Percentiles rank a stretch among this genome's conserved stretches.
phyloP scores from a whole-genome alignment of 2,888 invertebrate genomes.

The Rotaria macrura region DNA sequence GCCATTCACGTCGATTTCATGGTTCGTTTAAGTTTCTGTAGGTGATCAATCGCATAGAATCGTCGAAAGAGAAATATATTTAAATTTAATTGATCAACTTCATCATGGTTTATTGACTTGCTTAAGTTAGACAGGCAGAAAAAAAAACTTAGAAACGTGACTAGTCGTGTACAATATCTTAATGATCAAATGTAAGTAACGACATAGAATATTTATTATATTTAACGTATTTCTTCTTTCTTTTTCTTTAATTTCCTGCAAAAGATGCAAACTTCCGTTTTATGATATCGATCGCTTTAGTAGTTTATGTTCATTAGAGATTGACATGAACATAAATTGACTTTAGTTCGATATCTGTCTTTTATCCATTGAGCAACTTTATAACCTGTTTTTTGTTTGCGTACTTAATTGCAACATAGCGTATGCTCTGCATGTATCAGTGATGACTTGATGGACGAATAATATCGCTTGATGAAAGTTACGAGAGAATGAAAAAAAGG shows the following conservation, averaged over 20 bases:
- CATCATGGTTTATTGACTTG: background rate
- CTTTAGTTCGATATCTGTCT: background rate
- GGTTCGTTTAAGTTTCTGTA: background rate
- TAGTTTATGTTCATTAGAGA: background rate
- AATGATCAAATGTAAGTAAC: background rate
- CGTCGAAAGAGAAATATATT: background rate
- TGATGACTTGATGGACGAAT: background rate
- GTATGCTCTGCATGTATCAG: background rate
- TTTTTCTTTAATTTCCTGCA: background rate
- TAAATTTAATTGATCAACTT: background rate
- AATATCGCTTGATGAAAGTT: background rate
- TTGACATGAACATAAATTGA: background rate
- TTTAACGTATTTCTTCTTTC: too few relatives aligned
- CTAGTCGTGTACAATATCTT: background rate
- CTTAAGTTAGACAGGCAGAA: background rate
- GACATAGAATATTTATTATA: background rate
- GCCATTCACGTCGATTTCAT: background rate
- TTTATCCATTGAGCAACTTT: background rate
- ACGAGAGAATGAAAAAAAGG: background rate
- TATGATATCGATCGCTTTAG: background rate
- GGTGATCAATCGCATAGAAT: background rate
- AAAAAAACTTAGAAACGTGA: background rate
- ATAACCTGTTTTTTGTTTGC: background rate
- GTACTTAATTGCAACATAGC: background rate
- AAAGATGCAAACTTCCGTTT: background rate